Evolutionary conservation across 2,113 vertebrate genomes (phyloP).

Genomic region (Anolis carolinensis): DNA sequence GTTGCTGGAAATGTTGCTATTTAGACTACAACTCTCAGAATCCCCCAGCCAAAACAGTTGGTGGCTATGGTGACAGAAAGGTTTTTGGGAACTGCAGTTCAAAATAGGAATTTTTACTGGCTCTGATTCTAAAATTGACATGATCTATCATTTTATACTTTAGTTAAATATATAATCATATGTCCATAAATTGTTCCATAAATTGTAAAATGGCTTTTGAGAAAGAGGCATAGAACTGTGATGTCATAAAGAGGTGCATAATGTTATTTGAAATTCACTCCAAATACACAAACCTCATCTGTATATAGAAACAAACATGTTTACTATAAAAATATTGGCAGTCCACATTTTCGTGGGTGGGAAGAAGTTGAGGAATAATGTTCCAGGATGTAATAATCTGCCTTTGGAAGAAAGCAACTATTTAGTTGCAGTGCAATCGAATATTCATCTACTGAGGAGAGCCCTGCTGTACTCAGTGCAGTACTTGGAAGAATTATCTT

Average conservation of each 20-base stretch:
- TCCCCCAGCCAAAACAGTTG: no score
- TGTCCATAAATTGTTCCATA: background rate
- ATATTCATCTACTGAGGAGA: background rate
- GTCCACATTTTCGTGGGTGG: background rate
- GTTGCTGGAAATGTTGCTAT: no score
- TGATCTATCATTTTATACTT: background rate
- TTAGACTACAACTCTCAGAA: no score
- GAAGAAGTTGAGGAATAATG: background rate
- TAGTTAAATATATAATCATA: background rate
- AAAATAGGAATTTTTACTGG: no score
- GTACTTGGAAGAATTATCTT: no score
- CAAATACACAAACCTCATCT: background rate
- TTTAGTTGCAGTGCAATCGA: background rate
- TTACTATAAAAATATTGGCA: background rate
- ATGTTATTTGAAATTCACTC: background rate
- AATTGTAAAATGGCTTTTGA: no score
- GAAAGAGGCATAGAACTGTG: background rate
- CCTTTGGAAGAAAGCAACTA: background rate
- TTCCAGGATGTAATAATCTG: no score
- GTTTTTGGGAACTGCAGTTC: no score
- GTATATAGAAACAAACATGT: background rate
- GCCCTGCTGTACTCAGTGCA: no score
- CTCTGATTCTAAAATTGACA: background rate
- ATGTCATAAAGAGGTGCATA: background rate
- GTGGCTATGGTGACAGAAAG: no score